A percentile compares a stretch with the other conserved stretches of the same genome.
Conservation (phyloP, 2,888 invertebrate genomes). For the Diaphora mendica region DNA sequence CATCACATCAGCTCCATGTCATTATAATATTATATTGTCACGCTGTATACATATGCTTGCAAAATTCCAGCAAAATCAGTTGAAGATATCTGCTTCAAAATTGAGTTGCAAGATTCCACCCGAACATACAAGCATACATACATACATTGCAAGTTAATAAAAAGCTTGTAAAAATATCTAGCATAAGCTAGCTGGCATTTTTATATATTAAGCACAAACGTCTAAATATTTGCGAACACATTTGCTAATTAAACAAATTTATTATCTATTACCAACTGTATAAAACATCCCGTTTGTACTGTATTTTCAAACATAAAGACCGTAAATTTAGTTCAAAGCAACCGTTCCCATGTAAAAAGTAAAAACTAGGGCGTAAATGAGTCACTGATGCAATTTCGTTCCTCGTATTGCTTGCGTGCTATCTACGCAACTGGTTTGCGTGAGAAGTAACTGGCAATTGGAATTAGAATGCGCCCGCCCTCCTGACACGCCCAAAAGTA, state of each 20-base stretch:
- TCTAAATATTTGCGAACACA: not conserved
- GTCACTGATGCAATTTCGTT: conserved; percentile 32
- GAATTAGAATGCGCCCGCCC: conserved; percentile 81
- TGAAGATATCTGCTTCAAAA: no score
- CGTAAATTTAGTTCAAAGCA: not conserved
- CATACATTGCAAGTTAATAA: no score
- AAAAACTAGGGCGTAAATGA: conserved; percentile 38
- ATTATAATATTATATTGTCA: no score
- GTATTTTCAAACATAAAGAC: not conserved
- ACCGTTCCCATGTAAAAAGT: not conserved
- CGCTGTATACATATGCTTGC: no score
- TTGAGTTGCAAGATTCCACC: no score
- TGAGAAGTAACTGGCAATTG: conserved; percentile 76
- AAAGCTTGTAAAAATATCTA: no score
- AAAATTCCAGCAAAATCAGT: no score
- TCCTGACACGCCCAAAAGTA: conserved; percentile 71
- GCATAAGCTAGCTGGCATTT: no score
- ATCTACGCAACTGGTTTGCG: conserved; percentile 72
- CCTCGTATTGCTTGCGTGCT: conserved; percentile 39
- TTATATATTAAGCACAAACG: not conserved
- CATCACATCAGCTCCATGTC: no score
- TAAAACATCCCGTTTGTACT: not conserved
- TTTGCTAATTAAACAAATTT: not conserved
- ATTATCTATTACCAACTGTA: not conserved
- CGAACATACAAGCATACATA: no score